Conservation (phyloP, 1,140 invertebrate species). For the Trichonephila clavata region DNA sequence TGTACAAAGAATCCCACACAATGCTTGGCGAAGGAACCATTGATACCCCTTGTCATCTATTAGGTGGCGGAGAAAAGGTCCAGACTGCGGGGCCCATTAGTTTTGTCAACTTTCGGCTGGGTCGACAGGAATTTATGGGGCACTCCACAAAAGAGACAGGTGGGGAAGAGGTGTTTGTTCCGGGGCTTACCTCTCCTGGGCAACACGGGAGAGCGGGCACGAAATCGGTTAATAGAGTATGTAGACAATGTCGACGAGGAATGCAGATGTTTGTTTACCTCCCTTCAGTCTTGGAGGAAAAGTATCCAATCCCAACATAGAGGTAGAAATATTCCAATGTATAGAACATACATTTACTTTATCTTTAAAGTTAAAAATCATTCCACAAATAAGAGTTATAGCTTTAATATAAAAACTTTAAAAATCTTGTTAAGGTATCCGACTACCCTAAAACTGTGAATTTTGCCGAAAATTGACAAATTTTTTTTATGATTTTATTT, state of each 20-base stretch:
- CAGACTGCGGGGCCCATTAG: slow-evolving; percentile 64
- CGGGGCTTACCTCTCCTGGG: slow-evolving; percentile 25
- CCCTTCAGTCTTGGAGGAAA: neutral
- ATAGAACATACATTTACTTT: too few relatives aligned
- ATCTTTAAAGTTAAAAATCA: too few relatives aligned
- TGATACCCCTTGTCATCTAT: slow-evolving; percentile 61
- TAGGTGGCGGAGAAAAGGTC: slow-evolving; percentile 71
- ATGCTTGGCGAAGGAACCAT: slow-evolving; percentile 19
- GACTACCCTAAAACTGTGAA: too few relatives aligned
- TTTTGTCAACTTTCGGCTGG: slow-evolving; percentile 71
- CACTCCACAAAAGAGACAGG: slow-evolving; percentile 53
- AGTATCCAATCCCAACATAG: too few relatives aligned
- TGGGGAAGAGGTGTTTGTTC: slow-evolving; percentile 62
- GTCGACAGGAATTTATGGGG: slow-evolving; percentile 67
- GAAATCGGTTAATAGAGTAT: slow-evolving; percentile 17
- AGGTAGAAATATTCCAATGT: too few relatives aligned
- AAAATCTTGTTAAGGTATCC: too few relatives aligned
- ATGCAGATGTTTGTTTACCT: neutral
- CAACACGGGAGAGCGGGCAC: neutral
- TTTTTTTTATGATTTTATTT: too few relatives aligned
- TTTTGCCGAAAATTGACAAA: too few relatives aligned
- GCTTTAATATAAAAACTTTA: too few relatives aligned
- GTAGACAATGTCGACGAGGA: neutral
- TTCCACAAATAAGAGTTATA: too few relatives aligned
- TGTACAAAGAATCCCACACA: neutral